Percentiles rank a stretch among this genome's conserved stretches.
Conservation (phyloP, 53 echinoderm and acorn worm species). For the Zoroaster sp. region DNA sequence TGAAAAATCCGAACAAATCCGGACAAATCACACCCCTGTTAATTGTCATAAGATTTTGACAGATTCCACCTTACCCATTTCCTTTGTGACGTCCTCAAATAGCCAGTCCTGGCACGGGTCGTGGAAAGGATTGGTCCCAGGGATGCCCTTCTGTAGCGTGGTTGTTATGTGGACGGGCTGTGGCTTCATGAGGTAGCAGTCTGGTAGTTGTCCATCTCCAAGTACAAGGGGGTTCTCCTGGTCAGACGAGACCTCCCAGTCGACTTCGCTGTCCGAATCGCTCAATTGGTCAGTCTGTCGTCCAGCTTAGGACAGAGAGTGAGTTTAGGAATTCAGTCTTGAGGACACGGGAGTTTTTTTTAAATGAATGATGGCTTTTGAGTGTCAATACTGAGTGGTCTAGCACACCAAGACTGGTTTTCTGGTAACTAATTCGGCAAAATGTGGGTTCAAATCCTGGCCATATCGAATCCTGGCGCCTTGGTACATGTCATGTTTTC, state of each 20-base stretch:
- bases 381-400: too few relatives aligned
- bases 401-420: too few relatives aligned
- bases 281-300: neutral
- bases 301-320: neutral
- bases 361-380: too few relatives aligned
- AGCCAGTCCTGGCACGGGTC: neutral
- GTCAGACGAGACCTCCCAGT: neutral
- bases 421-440: too few relatives aligned
- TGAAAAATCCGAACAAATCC: too few relatives aligned
- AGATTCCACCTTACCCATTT: neutral
- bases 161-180: neutral
- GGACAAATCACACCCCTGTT: too few relatives aligned
- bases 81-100: neutral
- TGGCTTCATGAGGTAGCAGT: neutral
- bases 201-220: neutral
- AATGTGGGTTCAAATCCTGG: too few relatives aligned
- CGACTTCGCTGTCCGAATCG: neutral
- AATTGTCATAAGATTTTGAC: too few relatives aligned
- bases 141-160: slow-evolving; percentile 8
- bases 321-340: neutral
- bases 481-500: too few relatives aligned
- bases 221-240: neutral
- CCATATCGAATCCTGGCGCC: too few relatives aligned
- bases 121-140: neutral
- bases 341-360: too few relatives aligned